Conservation (phyloP, 1,140 invertebrate genomes). For the Bombus vancouverensis region DNA sequence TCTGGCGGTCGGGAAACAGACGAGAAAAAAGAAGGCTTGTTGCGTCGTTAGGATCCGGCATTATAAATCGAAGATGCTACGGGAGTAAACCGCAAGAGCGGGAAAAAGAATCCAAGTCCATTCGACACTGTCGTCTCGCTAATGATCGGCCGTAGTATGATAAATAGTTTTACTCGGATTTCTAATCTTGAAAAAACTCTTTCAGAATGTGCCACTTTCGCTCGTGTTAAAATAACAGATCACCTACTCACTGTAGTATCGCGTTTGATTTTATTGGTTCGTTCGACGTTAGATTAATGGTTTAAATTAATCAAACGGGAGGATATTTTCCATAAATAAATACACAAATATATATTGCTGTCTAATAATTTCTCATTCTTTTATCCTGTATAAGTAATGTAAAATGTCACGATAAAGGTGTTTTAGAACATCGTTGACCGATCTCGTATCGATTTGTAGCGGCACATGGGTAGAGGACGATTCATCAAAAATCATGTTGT, state of each 20-base stretch:
- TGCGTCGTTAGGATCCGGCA: not conserved
- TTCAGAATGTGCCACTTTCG: constrained; percentile 43
- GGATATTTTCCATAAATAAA: not conserved
- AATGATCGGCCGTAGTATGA: constrained; percentile 35
- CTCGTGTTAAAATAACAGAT: constrained; percentile 30
- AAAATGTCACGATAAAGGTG: too few species aligned
- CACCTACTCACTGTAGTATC: constrained; percentile 5
- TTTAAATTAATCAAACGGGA: not conserved
- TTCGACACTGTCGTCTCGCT: constrained; percentile 26
- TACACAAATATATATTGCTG: not conserved
- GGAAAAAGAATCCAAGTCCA: not conserved
- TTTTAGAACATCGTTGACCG: too few species aligned
- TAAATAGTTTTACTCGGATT: constrained; percentile 47
- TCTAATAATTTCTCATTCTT: too few species aligned
- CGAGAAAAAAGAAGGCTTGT: not conserved
- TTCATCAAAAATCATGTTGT: too few species aligned
- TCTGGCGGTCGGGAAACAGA: not conserved
- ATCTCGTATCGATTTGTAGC: not conserved
- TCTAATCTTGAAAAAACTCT: constrained; percentile 34
- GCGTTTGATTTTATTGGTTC: not conserved
- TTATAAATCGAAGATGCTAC: not conserved
- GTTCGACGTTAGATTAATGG: not conserved
- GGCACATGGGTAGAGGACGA: too few species aligned
- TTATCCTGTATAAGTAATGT: too few species aligned
- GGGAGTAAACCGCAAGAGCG: not conserved